Evolutionary conservation across 2,797 vertebrate species (phyloP), one percentile per base, ranked within the genome.

Genomic region (Thripadectes ignobilis): DNA sequence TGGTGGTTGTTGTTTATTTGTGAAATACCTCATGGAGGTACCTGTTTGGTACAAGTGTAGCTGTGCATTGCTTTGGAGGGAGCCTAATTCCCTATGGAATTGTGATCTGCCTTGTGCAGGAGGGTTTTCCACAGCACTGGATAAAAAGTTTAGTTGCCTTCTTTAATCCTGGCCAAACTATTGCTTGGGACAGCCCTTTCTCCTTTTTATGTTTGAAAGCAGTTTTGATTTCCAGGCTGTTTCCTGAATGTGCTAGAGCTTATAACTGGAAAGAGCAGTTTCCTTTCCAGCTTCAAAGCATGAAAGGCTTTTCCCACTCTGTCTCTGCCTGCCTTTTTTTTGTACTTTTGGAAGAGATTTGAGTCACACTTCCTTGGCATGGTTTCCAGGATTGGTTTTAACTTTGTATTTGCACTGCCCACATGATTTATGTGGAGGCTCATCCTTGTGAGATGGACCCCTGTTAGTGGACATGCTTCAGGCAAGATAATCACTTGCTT

Each of bases 1-100:
- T 2, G 5, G 14, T 26, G 2, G 12, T 77, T 16, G 59, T 13
- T 36, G 32, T 24, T 2, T 10, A 4, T 9, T 34, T 43, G 52
- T 16, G 10, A 21, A 89, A 14, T 11, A 18, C 7, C 22, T 17
- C 0, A 0, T 29, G 55, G 36, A 4, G 32, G 49, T 7, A 9
- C 46, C 23, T 48, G 27, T 36, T 62, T 7, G 23, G 6, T 34
- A 5, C 12, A 4, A 14, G 9, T 15, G 20, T 27, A 6, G 12
- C 30, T 15, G 41, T 5, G 22, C 32, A 1, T n/a, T 0, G 0
- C 52, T 68, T 69, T 21, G 32, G 48, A 62, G 45, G 34, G 49
- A 49, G 7, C 43, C 32, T 5, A 9, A 12, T 45, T 92, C 48
- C 29, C 14, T 27, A 2, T 0, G 11, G 72, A 57, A 29, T 26